Percentiles rank a stretch among this genome's conserved stretches.
Conservation (phyloP, 2,113 vertebrate species). For the Microcebus ravelobensis region DNA sequence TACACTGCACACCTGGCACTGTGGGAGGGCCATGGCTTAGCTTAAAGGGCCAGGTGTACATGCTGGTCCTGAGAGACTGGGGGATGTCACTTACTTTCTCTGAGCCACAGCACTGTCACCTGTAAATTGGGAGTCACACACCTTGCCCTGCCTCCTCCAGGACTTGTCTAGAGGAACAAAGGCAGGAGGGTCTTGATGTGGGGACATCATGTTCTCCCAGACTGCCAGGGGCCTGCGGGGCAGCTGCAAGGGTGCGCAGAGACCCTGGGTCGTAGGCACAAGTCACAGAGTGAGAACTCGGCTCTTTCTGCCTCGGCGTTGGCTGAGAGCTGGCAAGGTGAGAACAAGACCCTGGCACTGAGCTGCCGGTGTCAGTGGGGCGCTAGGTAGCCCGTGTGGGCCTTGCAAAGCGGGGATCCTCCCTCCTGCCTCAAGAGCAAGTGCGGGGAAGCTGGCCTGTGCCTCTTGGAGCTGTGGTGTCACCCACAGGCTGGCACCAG, state of each 20-base stretch:
- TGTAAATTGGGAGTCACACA: background rate
- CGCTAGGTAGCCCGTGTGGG: background rate
- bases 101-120: background rate
- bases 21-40: background rate
- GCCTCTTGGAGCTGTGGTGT: background rate
- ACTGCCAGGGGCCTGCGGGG: background rate
- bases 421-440: background rate
- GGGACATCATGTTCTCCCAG: background rate
- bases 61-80: background rate
- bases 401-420: background rate
- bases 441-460: background rate
- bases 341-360: background rate
- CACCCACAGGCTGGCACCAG: background rate
- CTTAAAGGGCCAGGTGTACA: background rate
- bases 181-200: background rate
- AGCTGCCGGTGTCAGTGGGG: background rate
- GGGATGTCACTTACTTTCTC: background rate
- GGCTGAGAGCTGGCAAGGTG: background rate
- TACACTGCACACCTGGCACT: background rate
- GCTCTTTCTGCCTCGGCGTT: background rate
- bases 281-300: background rate
- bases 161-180: background rate
- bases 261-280: background rate
- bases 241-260: background rate
- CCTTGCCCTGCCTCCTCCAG: background rate